These are phyloP conservation scores for Conus ventricosus DNA, from an alignment of 1,140 invertebrate species.

Conservation along the genomic window DNA sequence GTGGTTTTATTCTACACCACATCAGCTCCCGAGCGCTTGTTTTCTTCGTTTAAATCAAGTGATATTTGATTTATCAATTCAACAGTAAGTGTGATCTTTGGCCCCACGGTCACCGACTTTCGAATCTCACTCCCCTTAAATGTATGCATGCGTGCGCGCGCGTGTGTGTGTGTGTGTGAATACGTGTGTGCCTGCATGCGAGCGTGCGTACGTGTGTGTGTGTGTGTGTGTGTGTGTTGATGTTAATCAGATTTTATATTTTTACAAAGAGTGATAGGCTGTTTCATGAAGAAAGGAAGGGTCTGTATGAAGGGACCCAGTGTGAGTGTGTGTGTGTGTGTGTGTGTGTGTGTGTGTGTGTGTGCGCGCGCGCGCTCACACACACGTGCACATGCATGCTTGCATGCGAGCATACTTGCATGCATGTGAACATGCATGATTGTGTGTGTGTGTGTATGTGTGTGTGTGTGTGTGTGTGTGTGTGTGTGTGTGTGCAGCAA, in stretches of 20 bases:
- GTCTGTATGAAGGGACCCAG: not conserved
- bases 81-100: too few relatives aligned
- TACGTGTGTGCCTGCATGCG: not conserved
- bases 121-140: too few relatives aligned
- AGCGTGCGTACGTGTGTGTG: not conserved
- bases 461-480: not conserved
- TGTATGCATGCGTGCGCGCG: too few relatives aligned
- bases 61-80: too few relatives aligned
- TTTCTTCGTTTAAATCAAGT: too few relatives aligned
- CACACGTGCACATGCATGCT: not conserved
- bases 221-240: not conserved
- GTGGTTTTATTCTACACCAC: not conserved
- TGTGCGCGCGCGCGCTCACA: too few relatives aligned
- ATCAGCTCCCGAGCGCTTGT: too few relatives aligned
- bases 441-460: not conserved
- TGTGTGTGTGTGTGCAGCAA: not conserved
- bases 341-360: not conserved
- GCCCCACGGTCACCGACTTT: too few relatives aligned
- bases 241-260: not conserved
- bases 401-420: not conserved
- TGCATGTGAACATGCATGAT: too few relatives aligned
- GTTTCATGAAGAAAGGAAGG: not conserved
- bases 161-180: not conserved
- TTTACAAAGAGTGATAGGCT: not conserved
- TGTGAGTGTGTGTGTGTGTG: not conserved